Evolutionary conservation across 2,113 vertebrate species (phyloP), one percentile per base, ranked within the genome.

Genomic region (Ardeotis arabs): DNA sequence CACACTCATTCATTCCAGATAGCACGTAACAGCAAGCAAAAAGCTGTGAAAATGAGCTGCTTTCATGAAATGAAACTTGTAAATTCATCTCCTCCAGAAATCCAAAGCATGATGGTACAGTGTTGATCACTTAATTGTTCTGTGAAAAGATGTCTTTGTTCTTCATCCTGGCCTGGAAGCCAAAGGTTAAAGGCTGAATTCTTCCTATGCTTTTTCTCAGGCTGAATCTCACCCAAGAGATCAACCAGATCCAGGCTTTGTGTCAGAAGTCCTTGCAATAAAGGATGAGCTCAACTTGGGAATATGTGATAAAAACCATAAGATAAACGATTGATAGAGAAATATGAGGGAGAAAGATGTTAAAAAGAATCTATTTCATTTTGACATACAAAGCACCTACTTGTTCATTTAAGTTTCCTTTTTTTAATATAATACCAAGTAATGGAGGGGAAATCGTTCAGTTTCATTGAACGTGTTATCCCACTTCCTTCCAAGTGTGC

Each of bases 171-270:
- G 14, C 62, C 78, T 87, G 50, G 63, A 93, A 96, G 66, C 21
- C 49, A 49, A 79, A 93, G 89, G 67, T 90, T 84, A 90, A 91
- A 95, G 91, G 78, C 45, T 88, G 76, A 93, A 95, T 91, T 85
- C 50, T 87, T 95, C 24, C 31, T 87, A 8, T 41, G 45, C 19
- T 87, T 89, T 87, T 94, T 93, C 82, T 95, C 55, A 77, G 55
- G 47, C 82, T 88, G 47, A 83, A 89, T 83, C 53, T 73, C 23
- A 58, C 67, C 31, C 84, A 72, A 84, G 56, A 95, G 74, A 95
- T 92, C 59, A 82, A 59, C 37, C 27, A 69, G 55, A 87, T 77
- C 41, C 25, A 90, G 28, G 10, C 19, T 2, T 50, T 80, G 12
- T 84, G 21, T 91, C 7, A 4, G 37, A 90, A 87, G 23, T 5